Base-by-base conservation (phyloP, 2,888 invertebrate species). In the Mamestra brassicae region DNA sequence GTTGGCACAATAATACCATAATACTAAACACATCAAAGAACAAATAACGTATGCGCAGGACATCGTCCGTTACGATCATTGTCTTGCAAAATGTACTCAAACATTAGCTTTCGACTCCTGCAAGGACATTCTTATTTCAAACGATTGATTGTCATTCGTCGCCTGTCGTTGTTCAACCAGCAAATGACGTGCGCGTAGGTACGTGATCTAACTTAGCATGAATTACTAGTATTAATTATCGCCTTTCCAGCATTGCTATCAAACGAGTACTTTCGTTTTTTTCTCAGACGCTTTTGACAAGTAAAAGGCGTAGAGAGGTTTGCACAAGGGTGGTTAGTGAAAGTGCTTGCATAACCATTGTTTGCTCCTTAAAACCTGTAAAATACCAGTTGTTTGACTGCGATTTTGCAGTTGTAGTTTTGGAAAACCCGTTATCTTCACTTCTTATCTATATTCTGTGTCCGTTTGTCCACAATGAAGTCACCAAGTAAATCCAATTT, bases 61-160 rank as follows among this genome's bases (percentile, higher is more conserved):
- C 93, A 93, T 92, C 91, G 87, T 62, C 84, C 81, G 91, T 93
- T 93, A 92, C 93, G 91, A 89, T 85, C 87, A 88, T 87, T 88
- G 88, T 90, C 91, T 95, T 95, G 94, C 95, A 93, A 94, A 94
- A 95, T 89, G 89, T 89, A 60, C 80, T 79, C 87, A 70, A 84
- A 85, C 84, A 88, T 90, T 87, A 89, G 90, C 91, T 91, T 90
- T 90, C 90, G 86, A 89, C 86, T 86, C 83, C 83, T 86, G 89
- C 95, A 95, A 95, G 95, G 95, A 94, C 94, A 92, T 92, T 90
- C 76, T 88, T 85, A 84, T 85, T 87, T 90, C 88, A 87, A 88
- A 89, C 86, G 67, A 55, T 63, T 75, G 79, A 79, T 85, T 86
- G 87, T 92, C 89, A 87, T 91, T 94, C 94, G 76, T 72, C 80